A percentile compares a stretch with the other conserved stretches of the same genome.
phyloP scores from a whole-genome alignment of 2,888 invertebrate species.

The Catocala fraxini region DNA sequence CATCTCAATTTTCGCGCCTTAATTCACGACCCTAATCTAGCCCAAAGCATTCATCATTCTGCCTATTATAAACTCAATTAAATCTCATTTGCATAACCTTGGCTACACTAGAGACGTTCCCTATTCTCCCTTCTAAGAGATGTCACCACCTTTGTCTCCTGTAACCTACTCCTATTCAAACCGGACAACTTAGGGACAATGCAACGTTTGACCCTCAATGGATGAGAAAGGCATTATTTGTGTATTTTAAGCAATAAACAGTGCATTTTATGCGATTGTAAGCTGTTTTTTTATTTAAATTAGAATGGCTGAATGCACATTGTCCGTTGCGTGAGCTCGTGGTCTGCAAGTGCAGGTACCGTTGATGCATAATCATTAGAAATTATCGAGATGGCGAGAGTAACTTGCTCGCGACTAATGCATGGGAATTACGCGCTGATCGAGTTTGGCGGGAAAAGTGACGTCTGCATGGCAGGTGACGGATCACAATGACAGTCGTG shows the following conservation, averaged over 20 bases:
- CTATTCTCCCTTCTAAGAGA: conserved; percentile 74
- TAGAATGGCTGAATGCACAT: conserved; percentile 83
- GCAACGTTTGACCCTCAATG: conserved; percentile 82
- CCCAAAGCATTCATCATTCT: conserved; percentile 71
- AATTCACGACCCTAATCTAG: conserved; percentile 54
- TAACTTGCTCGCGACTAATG: conserved; percentile 61
- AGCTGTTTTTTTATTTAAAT: conserved; percentile 79
- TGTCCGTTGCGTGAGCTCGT: conserved; percentile 87
- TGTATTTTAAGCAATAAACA: conserved; percentile 88
- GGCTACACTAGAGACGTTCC: conserved; percentile 62
- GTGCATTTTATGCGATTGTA: conserved; percentile 86
- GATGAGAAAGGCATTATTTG: conserved; percentile 82
- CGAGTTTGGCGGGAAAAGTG: conserved; percentile 76
- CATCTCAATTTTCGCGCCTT: conserved; percentile 80
- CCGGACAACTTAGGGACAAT: conserved; percentile 83
- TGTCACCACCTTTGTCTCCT: conserved; percentile 85
- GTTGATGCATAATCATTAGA: conserved; percentile 84
- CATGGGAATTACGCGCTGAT: conserved; percentile 77
- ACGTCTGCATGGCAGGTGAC: conserved; percentile 69
- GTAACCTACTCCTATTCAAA: conserved; percentile 81
- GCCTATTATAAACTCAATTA: conserved; percentile 87
- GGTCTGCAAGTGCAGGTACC: conserved; percentile 81
- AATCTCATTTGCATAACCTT: conserved; percentile 85
- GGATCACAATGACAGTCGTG: conserved; percentile 47
- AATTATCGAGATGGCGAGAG: conserved; percentile 78